These are phyloP conservation scores for Xylophagus ater DNA, from an alignment of 2,888 invertebrate species.

Conservation along the genomic window DNA sequence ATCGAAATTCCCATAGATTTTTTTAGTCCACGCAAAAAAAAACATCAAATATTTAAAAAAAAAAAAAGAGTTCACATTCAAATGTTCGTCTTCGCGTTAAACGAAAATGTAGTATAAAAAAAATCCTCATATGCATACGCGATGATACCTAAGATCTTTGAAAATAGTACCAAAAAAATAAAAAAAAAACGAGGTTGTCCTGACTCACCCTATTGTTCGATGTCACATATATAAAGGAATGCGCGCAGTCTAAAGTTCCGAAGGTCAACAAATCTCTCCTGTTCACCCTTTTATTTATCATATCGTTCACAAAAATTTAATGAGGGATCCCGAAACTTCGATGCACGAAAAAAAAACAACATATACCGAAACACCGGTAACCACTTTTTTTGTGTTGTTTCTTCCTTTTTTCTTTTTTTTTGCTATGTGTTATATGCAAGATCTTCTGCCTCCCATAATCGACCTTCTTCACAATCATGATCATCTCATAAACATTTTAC, in stretches of 20 bases:
- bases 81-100: conserved; percentile 13
- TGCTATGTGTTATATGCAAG: conserved; percentile 12
- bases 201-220: conserved; percentile 18
- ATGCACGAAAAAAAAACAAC: too few relatives aligned
- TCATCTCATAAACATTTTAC: conserved; percentile 1
- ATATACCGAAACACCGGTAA: too few relatives aligned
- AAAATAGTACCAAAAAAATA: conserved; percentile 14
- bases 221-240: conserved; percentile 8
- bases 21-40: conserved; percentile 18
- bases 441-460: conserved; percentile 16
- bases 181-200: conserved; percentile 19
- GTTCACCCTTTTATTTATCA: conserved; percentile 12
- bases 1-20: conserved; percentile 19
- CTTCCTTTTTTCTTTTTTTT: conserved; percentile 1
- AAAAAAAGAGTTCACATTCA: conserved; percentile 18
- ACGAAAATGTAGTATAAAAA: conserved; percentile 5
- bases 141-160: conserved; percentile 12
- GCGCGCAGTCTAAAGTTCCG: not conserved
- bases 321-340: too few relatives aligned
- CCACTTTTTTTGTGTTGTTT: too few relatives aligned
- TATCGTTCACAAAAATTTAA: too few relatives aligned
- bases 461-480: conserved; percentile 12
- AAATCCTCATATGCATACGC: conserved; percentile 13
- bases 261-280: conserved; percentile 16
- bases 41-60: conserved; percentile 8